Evolutionary conservation across 2,888 invertebrate genomes (phyloP).

Genomic region (Apodemia mormo): DNA sequence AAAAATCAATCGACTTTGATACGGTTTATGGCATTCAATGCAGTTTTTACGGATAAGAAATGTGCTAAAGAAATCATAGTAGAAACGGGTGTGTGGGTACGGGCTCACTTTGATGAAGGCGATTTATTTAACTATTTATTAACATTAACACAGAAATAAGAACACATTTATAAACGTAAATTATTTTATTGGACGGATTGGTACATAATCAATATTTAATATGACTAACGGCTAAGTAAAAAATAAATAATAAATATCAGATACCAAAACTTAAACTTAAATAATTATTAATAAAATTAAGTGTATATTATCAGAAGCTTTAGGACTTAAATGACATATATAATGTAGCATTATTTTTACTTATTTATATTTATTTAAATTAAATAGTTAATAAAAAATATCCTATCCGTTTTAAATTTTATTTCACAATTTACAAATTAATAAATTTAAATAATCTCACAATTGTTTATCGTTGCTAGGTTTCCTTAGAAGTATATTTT

Average conservation of each 20-base stretch:
- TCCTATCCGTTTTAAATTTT: neutral
- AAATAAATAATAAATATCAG: constrained; percentile 8
- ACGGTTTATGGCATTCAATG: no score
- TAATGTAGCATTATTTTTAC: neutral
- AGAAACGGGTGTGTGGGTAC: no score
- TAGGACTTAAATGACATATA: neutral
- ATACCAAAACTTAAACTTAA: neutral
- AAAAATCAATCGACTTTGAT: no score
- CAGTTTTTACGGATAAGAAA: no score
- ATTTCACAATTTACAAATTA: constrained; percentile 2
- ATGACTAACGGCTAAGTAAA: constrained; percentile 8
- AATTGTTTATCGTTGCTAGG: neutral
- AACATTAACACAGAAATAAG: neutral
- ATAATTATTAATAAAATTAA: neutral
- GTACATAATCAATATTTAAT: neutral
- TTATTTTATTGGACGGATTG: constrained; percentile 10
- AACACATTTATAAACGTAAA: neutral
- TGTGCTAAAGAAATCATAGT: no score
- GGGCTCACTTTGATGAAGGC: no score
- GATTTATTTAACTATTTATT: no score
- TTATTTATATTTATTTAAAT: neutral
- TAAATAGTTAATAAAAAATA: neutral
- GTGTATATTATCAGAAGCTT: neutral
- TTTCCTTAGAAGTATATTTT: neutral
- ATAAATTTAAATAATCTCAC: constrained; percentile 16